Evolutionary conservation across 2,888 invertebrate species (phyloP).

Genomic region (Drosophila pseudotalamancana): DNA sequence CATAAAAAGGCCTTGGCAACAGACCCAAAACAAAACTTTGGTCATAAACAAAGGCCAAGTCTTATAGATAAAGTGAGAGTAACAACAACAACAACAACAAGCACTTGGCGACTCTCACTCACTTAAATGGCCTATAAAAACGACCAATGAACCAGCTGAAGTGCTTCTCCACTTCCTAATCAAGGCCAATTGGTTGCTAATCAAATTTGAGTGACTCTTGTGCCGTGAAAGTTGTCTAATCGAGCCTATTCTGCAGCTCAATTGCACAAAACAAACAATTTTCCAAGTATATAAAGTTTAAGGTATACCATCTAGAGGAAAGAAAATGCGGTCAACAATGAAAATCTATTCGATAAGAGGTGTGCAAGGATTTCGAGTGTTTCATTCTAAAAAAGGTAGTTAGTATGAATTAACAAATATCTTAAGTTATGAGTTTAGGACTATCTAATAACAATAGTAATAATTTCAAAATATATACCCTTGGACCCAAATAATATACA

Average conservation of each 20-base stretch:
- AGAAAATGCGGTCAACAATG: background rate
- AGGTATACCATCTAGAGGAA: background rate
- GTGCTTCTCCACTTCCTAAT: conserved; percentile 19
- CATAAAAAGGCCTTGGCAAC: conserved; percentile 46
- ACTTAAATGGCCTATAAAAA: conserved; percentile 45
- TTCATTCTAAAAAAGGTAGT: too few relatives aligned
- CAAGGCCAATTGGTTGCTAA: conserved; percentile 58
- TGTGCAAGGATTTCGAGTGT: too few relatives aligned
- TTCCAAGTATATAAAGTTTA: conserved; percentile 1
- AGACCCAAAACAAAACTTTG: conserved; percentile 41
- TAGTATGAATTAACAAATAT: too few relatives aligned
- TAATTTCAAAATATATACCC: too few relatives aligned
- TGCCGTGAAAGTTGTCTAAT: conserved; percentile 50
- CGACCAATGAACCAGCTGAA: conserved; percentile 22
- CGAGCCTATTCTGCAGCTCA: background rate
- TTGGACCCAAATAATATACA: too few relatives aligned
- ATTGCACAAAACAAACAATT: background rate
- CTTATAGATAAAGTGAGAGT: conserved; percentile 5
- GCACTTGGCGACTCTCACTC: conserved; percentile 8
- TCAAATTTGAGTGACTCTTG: conserved; percentile 62
- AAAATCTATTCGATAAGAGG: too few relatives aligned
- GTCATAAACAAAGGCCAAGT: conserved; percentile 47
- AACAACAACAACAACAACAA: conserved; percentile 26
- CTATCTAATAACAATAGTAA: too few relatives aligned
- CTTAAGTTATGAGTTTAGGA: too few relatives aligned